phyloP scores from a whole-genome alignment of 2,797 vertebrate species.

The Psittacula echo region DNA sequence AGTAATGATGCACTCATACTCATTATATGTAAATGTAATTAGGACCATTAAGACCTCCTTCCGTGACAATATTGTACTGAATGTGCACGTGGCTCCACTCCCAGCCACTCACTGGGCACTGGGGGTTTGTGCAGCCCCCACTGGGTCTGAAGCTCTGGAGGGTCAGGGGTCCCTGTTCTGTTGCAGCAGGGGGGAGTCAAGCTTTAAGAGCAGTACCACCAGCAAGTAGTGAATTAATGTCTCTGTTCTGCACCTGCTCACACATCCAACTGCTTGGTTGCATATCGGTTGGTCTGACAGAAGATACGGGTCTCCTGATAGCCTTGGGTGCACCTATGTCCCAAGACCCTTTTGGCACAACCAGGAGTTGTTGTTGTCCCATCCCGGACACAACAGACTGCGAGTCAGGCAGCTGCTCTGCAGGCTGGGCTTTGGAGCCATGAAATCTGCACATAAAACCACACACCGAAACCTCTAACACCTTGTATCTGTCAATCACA shows the following conservation, averaged over 20 bases:
- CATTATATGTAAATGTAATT: neutral
- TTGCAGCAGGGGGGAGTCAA: accelerated
- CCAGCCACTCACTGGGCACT: neutral
- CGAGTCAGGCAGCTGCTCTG: neutral
- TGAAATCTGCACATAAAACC: neutral
- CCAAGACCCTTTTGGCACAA: neutral
- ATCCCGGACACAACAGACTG: neutral
- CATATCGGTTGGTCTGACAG: neutral
- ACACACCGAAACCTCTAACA: neutral
- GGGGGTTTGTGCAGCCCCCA: neutral
- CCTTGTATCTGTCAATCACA: neutral
- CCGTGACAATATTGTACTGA: neutral
- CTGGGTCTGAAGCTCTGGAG: no score
- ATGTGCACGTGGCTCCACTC: accelerated
- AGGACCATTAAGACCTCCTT: neutral
- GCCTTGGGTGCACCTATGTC: no score
- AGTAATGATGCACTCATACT: neutral
- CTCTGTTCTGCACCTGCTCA: neutral
- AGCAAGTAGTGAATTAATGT: neutral
- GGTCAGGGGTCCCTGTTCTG: neutral
- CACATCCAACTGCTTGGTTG: neutral
- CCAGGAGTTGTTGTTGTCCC: neutral
- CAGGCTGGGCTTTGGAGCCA: no score
- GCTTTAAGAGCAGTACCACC: neutral
- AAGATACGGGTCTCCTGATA: accelerated